Conservation (phyloP, 2,797 vertebrate genomes). For the Characodon lateralis region DNA sequence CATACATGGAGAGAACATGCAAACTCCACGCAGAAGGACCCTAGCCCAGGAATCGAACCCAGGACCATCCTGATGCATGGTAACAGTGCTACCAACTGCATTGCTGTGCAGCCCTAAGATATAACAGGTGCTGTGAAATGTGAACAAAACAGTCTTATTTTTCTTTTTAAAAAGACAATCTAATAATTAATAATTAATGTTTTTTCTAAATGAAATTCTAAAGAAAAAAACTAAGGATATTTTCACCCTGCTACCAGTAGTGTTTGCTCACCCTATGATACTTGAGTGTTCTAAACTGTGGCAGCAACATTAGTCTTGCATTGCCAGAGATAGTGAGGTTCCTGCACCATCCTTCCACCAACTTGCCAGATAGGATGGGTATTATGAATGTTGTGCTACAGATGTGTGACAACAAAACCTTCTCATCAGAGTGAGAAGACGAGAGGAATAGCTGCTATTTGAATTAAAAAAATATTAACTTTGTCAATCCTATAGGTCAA, state of each 20-base stretch:
- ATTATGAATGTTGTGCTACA: constrained; percentile 39
- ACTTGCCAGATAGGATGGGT: constrained; percentile 57
- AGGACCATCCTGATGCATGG: background rate
- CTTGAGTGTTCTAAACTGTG: constrained; percentile 20
- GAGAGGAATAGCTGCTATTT: constrained; percentile 15
- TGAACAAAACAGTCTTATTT: background rate
- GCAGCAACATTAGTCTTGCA: constrained; percentile 22
- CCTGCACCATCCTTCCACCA: constrained; percentile 54
- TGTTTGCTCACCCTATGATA: constrained; percentile 10
- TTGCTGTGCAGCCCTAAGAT: background rate
- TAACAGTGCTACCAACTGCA: no score
- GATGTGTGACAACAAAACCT: constrained; percentile 23
- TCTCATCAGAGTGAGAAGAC: constrained; percentile 38
- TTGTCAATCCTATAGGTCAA: background rate
- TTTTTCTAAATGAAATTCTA: background rate
- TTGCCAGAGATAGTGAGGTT: constrained; percentile 13
- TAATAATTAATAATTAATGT: background rate
- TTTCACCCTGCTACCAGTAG: background rate
- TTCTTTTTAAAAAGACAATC: background rate
- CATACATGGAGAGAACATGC: no score
- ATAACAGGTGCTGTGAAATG: background rate
- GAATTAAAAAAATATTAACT: background rate
- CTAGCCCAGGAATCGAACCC: no score
- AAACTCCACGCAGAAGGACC: no score
- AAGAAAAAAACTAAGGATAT: background rate